phyloP scores from a whole-genome alignment of 2,113 vertebrate species.

The Poeciliopsis prolifica region DNA sequence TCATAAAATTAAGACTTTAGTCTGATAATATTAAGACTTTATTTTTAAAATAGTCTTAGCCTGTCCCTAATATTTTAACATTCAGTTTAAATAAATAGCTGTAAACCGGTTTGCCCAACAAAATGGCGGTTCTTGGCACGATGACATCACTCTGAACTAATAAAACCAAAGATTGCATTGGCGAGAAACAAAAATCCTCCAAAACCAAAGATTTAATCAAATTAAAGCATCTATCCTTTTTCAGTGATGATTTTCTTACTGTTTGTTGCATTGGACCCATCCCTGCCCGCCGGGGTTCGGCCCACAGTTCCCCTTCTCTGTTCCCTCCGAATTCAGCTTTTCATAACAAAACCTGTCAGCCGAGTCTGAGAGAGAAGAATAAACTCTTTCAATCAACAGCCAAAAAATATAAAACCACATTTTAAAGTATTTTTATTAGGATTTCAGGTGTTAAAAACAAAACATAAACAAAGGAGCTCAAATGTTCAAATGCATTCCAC shows the following conservation, averaged over 20 bases:
- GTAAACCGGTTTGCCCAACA: no score
- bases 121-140: no score
- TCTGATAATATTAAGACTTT: no score
- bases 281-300: constrained; percentile 80
- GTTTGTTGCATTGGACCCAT: constrained; percentile 95
- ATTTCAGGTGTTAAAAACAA: neutral
- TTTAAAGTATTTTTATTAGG: neutral
- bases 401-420: neutral
- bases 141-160: no score
- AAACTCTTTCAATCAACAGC: neutral
- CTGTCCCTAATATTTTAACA: no score
- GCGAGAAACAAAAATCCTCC: no score
- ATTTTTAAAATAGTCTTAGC: no score
- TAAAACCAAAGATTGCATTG: no score
- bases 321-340: constrained; percentile 94
- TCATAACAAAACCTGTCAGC: constrained; percentile 97
- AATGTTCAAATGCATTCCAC: neutral
- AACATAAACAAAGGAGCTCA: neutral
- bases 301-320: constrained; percentile 94
- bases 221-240: neutral
- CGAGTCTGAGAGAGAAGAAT: constrained; percentile 75
- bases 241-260: constrained; percentile 81
- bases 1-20: no score
- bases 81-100: no score
- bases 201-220: no score